phyloP scores from a whole-genome alignment of 2,888 invertebrate genomes.

The Chymomyza caudatula region DNA sequence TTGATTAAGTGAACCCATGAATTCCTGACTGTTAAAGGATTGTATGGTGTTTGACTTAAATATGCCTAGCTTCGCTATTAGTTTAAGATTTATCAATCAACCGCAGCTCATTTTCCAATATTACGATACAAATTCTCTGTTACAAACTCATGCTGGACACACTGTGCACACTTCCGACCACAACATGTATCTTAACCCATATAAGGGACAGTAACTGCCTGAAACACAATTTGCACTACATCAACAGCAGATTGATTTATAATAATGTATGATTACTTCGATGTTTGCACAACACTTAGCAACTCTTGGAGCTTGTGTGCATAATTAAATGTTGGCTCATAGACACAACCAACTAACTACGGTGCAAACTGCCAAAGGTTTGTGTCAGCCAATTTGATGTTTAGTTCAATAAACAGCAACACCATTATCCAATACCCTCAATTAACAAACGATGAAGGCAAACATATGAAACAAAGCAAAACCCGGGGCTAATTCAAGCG shows the following conservation, averaged over 20 bases:
- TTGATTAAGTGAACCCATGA: no score
- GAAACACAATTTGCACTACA: background rate
- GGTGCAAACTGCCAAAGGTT: background rate
- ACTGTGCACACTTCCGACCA: background rate
- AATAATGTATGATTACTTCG: background rate
- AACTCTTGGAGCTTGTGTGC: constrained; percentile 24
- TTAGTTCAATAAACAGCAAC: constrained; percentile 39
- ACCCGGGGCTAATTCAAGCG: background rate
- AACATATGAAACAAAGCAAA: constrained; percentile 38
- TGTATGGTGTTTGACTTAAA: no score
- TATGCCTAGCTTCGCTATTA: no score
- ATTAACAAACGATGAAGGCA: constrained; percentile 46
- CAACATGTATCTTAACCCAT: background rate
- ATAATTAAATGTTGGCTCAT: constrained; percentile 49
- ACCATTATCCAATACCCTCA: constrained; percentile 49
- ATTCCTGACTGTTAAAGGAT: no score
- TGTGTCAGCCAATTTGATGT: background rate
- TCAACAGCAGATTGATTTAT: background rate
- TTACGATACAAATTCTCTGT: no score
- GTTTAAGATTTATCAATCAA: no score
- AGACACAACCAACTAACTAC: no score
- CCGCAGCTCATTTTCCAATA: no score
- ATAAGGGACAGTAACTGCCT: background rate
- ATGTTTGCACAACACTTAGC: background rate
- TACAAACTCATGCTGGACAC: background rate